phyloP scores from a whole-genome alignment of 1,140 invertebrate species.

The Leptinotarsa texana region DNA sequence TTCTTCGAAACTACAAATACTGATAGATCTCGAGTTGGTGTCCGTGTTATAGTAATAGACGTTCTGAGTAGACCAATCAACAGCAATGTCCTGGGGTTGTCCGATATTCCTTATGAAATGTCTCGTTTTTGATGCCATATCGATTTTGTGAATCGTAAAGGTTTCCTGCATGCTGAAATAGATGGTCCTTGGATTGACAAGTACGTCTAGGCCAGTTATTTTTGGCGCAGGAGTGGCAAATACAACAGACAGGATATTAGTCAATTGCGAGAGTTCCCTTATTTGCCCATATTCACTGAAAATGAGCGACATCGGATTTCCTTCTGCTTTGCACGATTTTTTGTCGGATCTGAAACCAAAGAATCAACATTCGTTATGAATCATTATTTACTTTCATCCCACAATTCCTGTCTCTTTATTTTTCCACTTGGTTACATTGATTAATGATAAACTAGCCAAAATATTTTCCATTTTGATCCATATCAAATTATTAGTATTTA shows the following conservation, averaged over 20 bases:
- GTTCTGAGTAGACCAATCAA: slow-evolving; percentile 80
- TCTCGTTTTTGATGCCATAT: slow-evolving; percentile 39
- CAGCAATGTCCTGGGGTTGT: slow-evolving; percentile 67
- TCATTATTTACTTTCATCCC: too few relatives aligned
- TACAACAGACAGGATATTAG: slow-evolving; percentile 52
- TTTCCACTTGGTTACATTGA: too few relatives aligned
- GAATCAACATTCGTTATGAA: neutral
- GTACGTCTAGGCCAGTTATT: slow-evolving; percentile 60
- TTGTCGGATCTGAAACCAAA: slow-evolving; percentile 62
- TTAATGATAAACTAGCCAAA: too few relatives aligned
- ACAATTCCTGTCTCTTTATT: too few relatives aligned
- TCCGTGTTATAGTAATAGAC: slow-evolving; percentile 74
- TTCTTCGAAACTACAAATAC: slow-evolving; percentile 62
- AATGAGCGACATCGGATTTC: slow-evolving; percentile 57
- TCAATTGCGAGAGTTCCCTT: slow-evolving; percentile 55
- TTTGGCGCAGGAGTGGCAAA: slow-evolving; percentile 54
- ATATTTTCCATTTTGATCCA: too few relatives aligned
- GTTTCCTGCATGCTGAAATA: slow-evolving; percentile 55
- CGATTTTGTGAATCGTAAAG: slow-evolving; percentile 47
- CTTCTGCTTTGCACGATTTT: slow-evolving; percentile 71
- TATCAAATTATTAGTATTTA: too few relatives aligned
- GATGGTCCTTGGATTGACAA: slow-evolving; percentile 50
- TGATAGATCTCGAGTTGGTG: slow-evolving; percentile 52
- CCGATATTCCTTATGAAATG: slow-evolving; percentile 41
- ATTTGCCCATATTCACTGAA: slow-evolving; percentile 60